phyloP scores from a whole-genome alignment of 2,113 vertebrate species.

The Albula glossodonta region DNA sequence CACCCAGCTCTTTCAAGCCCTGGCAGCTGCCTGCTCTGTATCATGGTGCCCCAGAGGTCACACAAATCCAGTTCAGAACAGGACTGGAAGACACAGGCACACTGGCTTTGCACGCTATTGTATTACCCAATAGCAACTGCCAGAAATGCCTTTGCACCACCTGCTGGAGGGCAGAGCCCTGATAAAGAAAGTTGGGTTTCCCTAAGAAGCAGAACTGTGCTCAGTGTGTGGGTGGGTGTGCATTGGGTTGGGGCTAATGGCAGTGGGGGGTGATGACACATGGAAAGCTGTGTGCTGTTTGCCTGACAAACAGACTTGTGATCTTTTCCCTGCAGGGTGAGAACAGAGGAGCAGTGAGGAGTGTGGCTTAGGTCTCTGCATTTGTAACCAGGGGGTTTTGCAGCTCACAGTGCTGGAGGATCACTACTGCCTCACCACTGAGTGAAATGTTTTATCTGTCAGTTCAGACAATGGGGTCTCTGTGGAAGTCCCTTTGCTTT shows the following conservation, averaged over 20 bases:
- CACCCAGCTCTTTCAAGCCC: slow-evolving; percentile 1
- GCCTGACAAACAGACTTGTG: slow-evolving; percentile 3
- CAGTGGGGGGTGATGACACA: neutral
- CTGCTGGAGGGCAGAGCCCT: neutral
- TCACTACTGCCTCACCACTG: neutral
- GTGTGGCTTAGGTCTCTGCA: neutral
- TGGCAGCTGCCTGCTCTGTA: slow-evolving; percentile 1
- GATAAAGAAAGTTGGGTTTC: neutral
- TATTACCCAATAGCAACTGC: neutral
- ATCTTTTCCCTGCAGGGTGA: neutral
- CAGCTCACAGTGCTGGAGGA: neutral
- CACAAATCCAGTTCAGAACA: neutral
- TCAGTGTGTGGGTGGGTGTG: neutral
- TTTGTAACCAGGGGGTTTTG: neutral
- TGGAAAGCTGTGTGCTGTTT: neutral
- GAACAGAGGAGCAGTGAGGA: neutral
- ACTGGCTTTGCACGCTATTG: neutral
- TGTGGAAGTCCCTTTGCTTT: neutral
- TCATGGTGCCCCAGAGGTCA: neutral
- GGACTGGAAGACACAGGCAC: neutral
- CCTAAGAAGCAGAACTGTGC: neutral
- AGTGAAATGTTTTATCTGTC: neutral
- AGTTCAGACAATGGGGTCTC: neutral
- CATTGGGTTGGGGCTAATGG: neutral
- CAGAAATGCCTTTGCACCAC: slow-evolving; percentile 13